These are phyloP conservation scores for Alligator mississippiensis DNA, from an alignment of 2,113 vertebrate species.

Conservation along the genomic window DNA sequence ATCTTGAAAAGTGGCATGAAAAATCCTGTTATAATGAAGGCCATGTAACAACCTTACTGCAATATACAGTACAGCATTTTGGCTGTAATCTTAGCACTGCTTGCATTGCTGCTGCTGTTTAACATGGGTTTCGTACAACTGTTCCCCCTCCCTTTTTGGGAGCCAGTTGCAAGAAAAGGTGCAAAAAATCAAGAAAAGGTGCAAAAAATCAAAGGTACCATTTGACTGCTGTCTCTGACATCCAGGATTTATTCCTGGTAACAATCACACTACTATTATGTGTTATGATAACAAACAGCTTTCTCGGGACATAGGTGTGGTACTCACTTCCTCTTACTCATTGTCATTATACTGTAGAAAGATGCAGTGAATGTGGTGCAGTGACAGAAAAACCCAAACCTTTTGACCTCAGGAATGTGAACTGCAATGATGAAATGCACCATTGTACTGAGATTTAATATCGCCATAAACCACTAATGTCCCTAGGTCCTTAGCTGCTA, in stretches of 20 bases:
- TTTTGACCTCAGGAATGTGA: background rate
- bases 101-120: background rate
- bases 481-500: background rate
- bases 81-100: accelerated
- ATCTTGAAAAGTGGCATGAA: background rate
- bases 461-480: accelerated
- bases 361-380: background rate
- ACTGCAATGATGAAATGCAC: background rate
- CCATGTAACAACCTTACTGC: background rate
- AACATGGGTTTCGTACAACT: background rate
- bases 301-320: background rate
- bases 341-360: background rate
- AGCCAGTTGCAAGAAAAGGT: accelerated
- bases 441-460: background rate
- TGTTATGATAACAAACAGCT: background rate
- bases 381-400: background rate
- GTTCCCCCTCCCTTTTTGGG: background rate
- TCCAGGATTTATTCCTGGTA: background rate
- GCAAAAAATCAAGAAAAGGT: background rate
- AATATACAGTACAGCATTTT: background rate
- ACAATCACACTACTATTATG: background rate
- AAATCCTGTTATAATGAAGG: background rate
- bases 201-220: background rate
- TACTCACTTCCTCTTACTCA: background rate
- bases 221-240: background rate